Percentiles rank a stretch among this genome's conserved stretches.
These are phyloP conservation scores for Oscarella lobularis DNA, from an alignment of 37 sponge, comb jelly and placozoan species.

Conservation along the genomic window DNA sequence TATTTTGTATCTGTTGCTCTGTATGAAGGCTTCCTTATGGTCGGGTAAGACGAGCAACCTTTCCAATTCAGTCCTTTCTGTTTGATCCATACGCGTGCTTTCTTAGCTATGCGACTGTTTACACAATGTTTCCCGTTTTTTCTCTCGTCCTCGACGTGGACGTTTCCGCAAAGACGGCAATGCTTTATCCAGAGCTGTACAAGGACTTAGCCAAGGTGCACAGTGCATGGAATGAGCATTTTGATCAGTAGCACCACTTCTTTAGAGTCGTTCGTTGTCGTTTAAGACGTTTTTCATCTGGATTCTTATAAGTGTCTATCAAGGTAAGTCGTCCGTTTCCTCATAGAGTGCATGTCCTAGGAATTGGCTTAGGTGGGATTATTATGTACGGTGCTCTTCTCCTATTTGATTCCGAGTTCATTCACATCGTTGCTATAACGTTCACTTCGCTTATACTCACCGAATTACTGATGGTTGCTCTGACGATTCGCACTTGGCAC, in stretches of 20 bases:
- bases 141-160: constrained; percentile 86
- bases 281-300: constrained; percentile 89
- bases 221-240: not conserved
- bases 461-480: constrained; percentile 88
- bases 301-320: constrained; percentile 80
- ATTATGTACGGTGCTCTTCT: constrained; percentile 71
- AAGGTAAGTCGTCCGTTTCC: constrained; percentile 67
- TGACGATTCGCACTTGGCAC: constrained; percentile 89
- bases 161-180: constrained; percentile 67
- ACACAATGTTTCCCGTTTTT: constrained; percentile 93
- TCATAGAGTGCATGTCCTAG: too few relatives aligned
- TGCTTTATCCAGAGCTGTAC: constrained; percentile 89
- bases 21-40: constrained; percentile 85
- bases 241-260: not conserved
- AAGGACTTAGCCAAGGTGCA: constrained; percentile 70
- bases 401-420: constrained; percentile 57
- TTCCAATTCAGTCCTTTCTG: too few relatives aligned
- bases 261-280: constrained; percentile 64
- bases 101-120: constrained; percentile 71
- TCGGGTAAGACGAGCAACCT: constrained; percentile 64
- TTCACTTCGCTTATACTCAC: constrained; percentile 85
- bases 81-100: not conserved
- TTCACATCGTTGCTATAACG: constrained; percentile 85
- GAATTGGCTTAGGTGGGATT: constrained; percentile 43
- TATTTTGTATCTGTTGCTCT: constrained; percentile 85